Conservation (phyloP, 2,888 invertebrate species). For the Villa cingulata region DNA sequence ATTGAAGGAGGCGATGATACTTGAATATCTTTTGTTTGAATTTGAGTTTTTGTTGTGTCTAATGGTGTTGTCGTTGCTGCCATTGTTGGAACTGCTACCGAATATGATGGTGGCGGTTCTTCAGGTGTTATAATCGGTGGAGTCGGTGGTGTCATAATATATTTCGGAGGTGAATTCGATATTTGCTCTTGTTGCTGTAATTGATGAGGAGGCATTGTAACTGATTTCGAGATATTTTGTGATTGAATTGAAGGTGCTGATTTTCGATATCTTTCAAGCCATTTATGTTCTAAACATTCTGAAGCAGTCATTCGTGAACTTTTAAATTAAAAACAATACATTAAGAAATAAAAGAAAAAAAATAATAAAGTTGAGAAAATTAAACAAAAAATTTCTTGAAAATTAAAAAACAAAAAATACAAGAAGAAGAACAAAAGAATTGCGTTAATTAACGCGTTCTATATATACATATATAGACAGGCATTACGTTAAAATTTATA, state of each 20-base stretch:
- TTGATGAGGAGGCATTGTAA: slow-evolving; percentile 25
- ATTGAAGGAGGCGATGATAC: no score
- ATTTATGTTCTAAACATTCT: slow-evolving; percentile 73
- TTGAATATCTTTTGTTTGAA: no score
- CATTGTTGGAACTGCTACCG: neutral
- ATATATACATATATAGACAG: no score
- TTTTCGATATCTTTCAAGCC: slow-evolving; percentile 53
- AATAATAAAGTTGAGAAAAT: no score
- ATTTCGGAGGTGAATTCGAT: slow-evolving; percentile 18
- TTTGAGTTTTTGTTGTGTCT: no score
- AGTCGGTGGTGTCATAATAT: slow-evolving; percentile 29
- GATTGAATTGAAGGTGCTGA: neutral
- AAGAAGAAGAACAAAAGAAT: no score
- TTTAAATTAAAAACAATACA: slow-evolving; percentile 23
- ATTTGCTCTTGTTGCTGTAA: slow-evolving; percentile 15
- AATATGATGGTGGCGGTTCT: neutral
- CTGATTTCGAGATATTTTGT: neutral
- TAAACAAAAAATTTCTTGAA: no score
- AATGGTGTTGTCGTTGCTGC: neutral
- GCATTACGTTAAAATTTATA: no score
- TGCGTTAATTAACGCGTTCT: no score
- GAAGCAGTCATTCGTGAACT: slow-evolving; percentile 72
- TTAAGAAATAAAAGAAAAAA: no score
- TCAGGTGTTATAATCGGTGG: slow-evolving; percentile 11
- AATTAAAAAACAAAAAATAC: no score